These are phyloP conservation scores for Anas capensis DNA, from an alignment of 2,797 vertebrate species.

Conservation along the genomic window DNA sequence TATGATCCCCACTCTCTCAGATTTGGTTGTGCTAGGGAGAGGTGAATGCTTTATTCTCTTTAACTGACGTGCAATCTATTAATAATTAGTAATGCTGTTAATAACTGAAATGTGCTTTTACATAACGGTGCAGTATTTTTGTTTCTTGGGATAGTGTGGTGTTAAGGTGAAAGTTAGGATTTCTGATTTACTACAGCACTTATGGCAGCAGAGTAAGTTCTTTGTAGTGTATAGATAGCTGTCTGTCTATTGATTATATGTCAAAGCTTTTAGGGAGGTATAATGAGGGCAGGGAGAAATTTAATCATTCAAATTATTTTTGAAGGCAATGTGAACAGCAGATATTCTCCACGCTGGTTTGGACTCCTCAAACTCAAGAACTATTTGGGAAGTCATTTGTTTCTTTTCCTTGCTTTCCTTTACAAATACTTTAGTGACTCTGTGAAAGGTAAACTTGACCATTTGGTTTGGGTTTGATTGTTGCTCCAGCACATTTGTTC, in stretches of 20 bases:
- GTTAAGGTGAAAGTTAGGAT: background rate
- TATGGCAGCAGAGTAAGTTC: background rate
- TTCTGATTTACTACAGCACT: background rate
- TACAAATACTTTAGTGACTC: background rate
- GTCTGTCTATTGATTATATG: background rate
- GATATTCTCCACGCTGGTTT: background rate
- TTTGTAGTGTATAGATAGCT: background rate
- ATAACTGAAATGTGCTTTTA: background rate
- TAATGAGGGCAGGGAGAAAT: accelerated
- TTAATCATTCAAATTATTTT: background rate
- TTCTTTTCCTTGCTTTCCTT: background rate
- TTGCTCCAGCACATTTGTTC: background rate
- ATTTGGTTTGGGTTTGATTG: background rate
- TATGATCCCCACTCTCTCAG: background rate
- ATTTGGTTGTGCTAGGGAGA: background rate
- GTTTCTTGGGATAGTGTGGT: background rate
- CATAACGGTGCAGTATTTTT: background rate
- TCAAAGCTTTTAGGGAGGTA: background rate
- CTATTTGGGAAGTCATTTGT: background rate
- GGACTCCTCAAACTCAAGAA: background rate
- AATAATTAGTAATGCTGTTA: background rate
- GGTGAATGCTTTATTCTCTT: background rate
- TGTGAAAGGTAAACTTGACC: background rate
- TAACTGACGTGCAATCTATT: background rate
- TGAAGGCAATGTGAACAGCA: background rate